Evolutionary conservation across 2,797 vertebrate species (phyloP).

Genomic region (Pseudochirops corinnae): DNA sequence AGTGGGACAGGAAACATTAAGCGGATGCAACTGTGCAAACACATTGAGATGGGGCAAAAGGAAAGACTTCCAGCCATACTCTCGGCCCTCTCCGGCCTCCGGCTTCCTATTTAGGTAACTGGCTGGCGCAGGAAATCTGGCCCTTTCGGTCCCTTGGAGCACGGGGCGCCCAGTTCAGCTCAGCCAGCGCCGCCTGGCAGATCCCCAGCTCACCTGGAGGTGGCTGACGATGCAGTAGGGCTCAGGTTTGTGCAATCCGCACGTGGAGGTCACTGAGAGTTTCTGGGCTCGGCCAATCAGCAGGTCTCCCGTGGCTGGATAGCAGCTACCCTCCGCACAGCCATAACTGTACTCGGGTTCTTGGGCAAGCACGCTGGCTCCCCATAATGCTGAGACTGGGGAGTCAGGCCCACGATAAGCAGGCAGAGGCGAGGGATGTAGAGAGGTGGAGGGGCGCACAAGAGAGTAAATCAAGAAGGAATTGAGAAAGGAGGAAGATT

Average conservation of each 20-base stretch:
- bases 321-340: slow-evolving; percentile 97
- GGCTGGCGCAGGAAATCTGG: slow-evolving; percentile 46
- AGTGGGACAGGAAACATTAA: slow-evolving; percentile 73
- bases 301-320: slow-evolving; percentile 97
- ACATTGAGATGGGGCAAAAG: slow-evolving; percentile 58
- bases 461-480: not conserved
- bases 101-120: slow-evolving; percentile 68
- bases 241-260: slow-evolving; percentile 89
- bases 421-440: no score
- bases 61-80: slow-evolving; percentile 42
- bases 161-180: not conserved
- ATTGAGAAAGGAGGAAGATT: not conserved
- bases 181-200: no score
- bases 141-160: not conserved
- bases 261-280: slow-evolving; percentile 93
- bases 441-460: not conserved
- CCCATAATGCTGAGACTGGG: slow-evolving; percentile 83
- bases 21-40: slow-evolving; percentile 79
- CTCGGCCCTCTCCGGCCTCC: slow-evolving; percentile 47
- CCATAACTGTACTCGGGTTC: slow-evolving; percentile 92
- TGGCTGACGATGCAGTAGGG: slow-evolving; percentile 99
- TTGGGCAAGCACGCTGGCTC: slow-evolving; percentile 81
- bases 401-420: not conserved
- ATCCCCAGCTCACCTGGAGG: slow-evolving; percentile 90
- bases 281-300: slow-evolving; percentile 93